These are phyloP conservation scores for Pica pica DNA, from an alignment of 2,113 vertebrate species.

Conservation along the genomic window DNA sequence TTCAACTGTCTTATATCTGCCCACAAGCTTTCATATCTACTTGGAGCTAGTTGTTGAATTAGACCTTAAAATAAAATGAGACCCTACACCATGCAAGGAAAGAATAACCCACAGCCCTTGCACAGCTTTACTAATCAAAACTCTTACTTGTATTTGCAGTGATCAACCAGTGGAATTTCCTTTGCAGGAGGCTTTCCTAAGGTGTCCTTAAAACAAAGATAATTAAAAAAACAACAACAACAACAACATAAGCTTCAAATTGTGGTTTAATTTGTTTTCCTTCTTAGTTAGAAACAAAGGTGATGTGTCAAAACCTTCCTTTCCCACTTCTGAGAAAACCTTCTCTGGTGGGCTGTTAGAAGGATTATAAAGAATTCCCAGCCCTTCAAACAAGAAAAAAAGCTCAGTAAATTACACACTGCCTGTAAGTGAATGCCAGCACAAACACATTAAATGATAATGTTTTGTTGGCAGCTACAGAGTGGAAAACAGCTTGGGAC, in stretches of 20 bases:
- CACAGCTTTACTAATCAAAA: background rate
- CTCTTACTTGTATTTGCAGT: slow-evolving; percentile 96
- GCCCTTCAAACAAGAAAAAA: background rate
- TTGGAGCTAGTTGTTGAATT: background rate
- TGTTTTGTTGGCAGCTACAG: slow-evolving; percentile 29
- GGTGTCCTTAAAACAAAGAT: slow-evolving; percentile 81
- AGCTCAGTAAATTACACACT: slow-evolving; percentile 11
- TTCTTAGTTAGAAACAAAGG: background rate
- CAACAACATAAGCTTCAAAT: background rate
- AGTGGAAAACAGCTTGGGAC: slow-evolving; percentile 44
- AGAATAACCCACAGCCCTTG: background rate
- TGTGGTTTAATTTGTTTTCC: background rate
- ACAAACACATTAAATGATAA: slow-evolving; percentile 43
- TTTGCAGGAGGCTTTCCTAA: slow-evolving; percentile 89
- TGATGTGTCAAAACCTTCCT: background rate
- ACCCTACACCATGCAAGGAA: background rate
- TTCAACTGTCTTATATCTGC: background rate
- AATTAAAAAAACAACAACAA: background rate
- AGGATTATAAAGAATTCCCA: background rate
- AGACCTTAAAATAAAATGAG: background rate
- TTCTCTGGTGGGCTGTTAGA: slow-evolving; percentile 3
- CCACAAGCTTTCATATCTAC: background rate
- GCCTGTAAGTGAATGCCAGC: slow-evolving; percentile 20
- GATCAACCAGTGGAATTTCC: slow-evolving; percentile 91
- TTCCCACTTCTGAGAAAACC: background rate